These are phyloP conservation scores for Arizona elegans DNA, from an alignment of 2,113 vertebrate species.

Conservation along the genomic window DNA sequence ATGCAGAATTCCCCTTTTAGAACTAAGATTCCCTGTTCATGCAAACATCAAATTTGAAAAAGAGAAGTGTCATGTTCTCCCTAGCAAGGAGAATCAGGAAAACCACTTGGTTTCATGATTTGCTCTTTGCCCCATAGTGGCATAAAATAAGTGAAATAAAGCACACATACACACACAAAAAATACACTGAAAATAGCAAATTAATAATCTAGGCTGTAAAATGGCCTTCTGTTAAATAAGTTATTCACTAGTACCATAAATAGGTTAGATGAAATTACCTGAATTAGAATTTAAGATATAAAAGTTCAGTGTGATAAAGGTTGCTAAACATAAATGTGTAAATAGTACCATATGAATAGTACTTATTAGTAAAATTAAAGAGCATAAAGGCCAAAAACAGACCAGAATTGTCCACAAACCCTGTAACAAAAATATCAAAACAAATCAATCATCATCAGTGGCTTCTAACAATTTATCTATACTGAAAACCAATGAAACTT, in stretches of 20 bases:
- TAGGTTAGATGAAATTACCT: background rate
- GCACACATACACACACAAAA: background rate
- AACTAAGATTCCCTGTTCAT: too few species aligned
- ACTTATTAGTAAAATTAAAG: background rate
- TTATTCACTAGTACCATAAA: background rate
- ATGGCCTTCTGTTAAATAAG: background rate
- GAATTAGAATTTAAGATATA: background rate
- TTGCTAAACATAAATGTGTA: background rate
- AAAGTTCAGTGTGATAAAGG: background rate
- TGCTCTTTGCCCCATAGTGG: background rate
- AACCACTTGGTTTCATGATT: background rate
- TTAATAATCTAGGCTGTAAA: background rate
- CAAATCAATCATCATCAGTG: constrained; percentile 31
- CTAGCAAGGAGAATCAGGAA: background rate
- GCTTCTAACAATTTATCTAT: background rate
- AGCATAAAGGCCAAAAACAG: constrained; percentile 37
- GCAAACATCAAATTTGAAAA: too few species aligned
- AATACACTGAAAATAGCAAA: background rate
- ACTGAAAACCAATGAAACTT: constrained; percentile 7
- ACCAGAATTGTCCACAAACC: constrained; percentile 52
- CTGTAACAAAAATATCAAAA: constrained; percentile 44
- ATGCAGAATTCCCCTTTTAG: too few species aligned
- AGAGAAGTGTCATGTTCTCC: too few species aligned
- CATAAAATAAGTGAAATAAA: background rate
- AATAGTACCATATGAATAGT: background rate